A percentile compares a stretch with the other conserved stretches of the same genome.
Conservation (phyloP, 2,113 vertebrate species). For the Poicephalus gulielmi region DNA sequence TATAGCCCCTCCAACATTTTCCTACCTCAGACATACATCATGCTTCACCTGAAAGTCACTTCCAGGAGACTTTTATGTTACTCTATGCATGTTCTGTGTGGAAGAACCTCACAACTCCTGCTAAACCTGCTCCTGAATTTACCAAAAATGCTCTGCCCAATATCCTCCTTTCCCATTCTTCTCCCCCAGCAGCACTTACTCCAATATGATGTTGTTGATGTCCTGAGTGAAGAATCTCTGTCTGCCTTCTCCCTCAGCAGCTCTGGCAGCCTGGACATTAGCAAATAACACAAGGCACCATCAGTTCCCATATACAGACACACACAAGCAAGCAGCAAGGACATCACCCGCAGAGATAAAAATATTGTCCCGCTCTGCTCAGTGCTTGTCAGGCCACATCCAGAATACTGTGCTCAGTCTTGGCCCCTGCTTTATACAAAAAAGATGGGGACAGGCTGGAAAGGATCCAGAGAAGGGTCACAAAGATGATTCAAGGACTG, state of each 20-base stretch:
- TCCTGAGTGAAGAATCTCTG: slow-evolving; percentile 90
- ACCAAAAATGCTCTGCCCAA: not conserved
- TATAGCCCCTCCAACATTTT: not conserved
- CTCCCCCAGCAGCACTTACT: slow-evolving; percentile 77
- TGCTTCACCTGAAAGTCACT: not conserved
- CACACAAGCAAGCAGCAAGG: not conserved
- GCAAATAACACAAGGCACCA: slow-evolving; percentile 26
- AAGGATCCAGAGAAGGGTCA: not conserved
- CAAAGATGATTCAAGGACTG: not conserved
- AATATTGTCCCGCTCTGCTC: not conserved
- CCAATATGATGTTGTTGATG: slow-evolving; percentile 87
- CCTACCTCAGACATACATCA: not conserved
- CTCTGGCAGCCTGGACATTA: slow-evolving; percentile 81
- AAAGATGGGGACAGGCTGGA: not conserved
- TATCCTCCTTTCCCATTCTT: not conserved
- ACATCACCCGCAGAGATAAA: not conserved
- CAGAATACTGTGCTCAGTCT: not conserved
- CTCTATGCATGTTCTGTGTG: not conserved
- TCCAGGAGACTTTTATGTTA: not conserved
- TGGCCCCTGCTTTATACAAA: not conserved
- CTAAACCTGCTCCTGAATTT: not conserved
- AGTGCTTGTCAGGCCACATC: not conserved
- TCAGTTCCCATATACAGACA: not conserved
- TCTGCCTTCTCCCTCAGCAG: slow-evolving; percentile 86
- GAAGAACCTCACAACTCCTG: not conserved